phyloP scores from a whole-genome alignment of 2,797 vertebrate genomes.

The Sebastes nivosus region DNA sequence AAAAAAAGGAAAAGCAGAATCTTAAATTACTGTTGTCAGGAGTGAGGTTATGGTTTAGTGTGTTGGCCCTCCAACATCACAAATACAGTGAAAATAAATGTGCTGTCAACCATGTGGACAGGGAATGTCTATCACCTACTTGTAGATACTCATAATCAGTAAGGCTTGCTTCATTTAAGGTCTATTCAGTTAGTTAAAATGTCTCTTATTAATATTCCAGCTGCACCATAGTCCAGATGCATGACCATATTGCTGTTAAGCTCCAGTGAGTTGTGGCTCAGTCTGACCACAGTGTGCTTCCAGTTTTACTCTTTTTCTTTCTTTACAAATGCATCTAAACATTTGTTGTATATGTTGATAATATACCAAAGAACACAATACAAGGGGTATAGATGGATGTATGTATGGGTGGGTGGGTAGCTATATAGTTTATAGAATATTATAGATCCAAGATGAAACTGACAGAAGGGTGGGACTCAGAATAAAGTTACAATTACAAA shows the following conservation, averaged over 20 bases:
- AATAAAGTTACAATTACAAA: too few species aligned
- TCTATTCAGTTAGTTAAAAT: background rate
- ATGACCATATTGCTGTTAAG: background rate
- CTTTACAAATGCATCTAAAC: background rate
- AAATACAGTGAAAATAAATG: background rate
- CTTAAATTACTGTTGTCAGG: background rate
- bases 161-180: background rate
- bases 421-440: too few species aligned
- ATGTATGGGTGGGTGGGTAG: too few species aligned
- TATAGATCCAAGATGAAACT: too few species aligned
- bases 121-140: background rate
- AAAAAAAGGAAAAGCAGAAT: background rate
- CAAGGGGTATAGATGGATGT: too few species aligned
- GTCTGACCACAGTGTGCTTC: background rate
- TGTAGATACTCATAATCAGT: background rate
- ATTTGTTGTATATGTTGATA: background rate
- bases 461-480: too few species aligned
- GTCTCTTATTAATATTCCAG: background rate
- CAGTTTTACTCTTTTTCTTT: background rate
- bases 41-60: background rate
- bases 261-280: background rate
- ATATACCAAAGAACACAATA: too few species aligned
- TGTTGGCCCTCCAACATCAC: background rate
- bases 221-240: background rate
- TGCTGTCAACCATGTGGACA: background rate